Evolutionary conservation across 2,797 vertebrate genomes (phyloP).

Genomic region (Enteromius argenteus): DNA sequence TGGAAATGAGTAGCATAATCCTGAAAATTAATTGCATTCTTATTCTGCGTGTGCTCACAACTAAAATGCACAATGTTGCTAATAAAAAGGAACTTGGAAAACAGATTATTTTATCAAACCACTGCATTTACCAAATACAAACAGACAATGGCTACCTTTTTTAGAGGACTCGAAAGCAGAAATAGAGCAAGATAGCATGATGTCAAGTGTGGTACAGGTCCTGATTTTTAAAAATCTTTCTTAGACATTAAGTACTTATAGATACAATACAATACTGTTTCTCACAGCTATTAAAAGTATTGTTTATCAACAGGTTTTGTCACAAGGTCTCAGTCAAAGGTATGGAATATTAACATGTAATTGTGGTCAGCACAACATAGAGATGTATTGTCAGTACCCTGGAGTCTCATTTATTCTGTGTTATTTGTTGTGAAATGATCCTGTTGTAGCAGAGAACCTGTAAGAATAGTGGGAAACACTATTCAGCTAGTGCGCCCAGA

Average conservation of each 20-base stretch:
- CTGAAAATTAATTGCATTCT: neutral
- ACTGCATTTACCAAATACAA: neutral
- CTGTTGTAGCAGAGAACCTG: constrained; percentile 23
- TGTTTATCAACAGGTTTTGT: neutral
- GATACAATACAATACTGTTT: neutral
- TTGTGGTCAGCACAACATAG: neutral
- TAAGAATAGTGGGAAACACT: neutral
- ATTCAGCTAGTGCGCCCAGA: constrained; percentile 10
- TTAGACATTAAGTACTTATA: no score
- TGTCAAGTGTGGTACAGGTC: neutral
- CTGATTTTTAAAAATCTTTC: constrained; percentile 13
- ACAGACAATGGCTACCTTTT: neutral
- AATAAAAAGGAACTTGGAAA: neutral
- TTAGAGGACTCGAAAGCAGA: neutral
- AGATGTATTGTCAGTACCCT: neutral
- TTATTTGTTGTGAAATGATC: constrained; percentile 7
- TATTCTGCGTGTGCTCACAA: constrained; percentile 6
- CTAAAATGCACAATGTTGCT: neutral
- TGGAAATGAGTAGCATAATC: neutral
- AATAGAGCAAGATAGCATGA: neutral
- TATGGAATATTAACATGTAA: neutral
- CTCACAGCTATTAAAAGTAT: neutral
- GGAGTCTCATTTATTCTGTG: neutral
- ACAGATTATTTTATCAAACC: neutral
- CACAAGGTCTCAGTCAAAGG: neutral